Base-by-base conservation (phyloP, 2,113 vertebrate species). In the Cercocebus atys region DNA sequence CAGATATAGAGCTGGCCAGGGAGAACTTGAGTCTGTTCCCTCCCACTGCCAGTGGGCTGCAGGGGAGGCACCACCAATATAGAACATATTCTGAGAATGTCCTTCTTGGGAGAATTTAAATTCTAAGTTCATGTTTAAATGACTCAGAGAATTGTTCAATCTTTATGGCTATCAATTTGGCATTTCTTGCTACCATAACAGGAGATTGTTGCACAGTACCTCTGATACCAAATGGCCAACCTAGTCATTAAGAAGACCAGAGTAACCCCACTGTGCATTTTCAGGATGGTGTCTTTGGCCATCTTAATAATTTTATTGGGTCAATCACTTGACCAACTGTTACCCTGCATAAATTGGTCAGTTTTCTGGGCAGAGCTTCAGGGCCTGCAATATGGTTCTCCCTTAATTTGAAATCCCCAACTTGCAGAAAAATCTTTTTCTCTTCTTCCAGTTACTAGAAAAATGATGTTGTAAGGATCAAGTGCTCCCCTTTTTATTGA, bases 31-130 rank as follows among this genome's bases (percentile, higher is more conserved):
- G 5, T 52, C 59, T n/a, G 11, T 45, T 95, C 32, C 66, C 64
- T 89, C 47, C 72, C 38, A 50, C 61, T 30, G 72, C 75, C 78
- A 10, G 20, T 22, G 43, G 66, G 52, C 52, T 75, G 23, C 25
- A 78, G 22, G 32, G 61, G 57, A 82, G 80, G 22, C 2, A 4
- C 50, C 22, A 17, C 22, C 20, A 59, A 27, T 8, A 61, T 10
- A 72, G 93, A 76, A 14, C 11, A 2, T n/a, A 61, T 55, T 82
- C 52, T n/a, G 40, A 87, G 82, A 93, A 43, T 30, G 40, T 25
- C 68, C 47, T 94, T 93, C 80, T 45, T 27, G 85, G 81, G 23
- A 90, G 76, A 89, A 45, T 92, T 94, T 81, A 81, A 90, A 88
- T 94, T 73, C 83, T 1, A 16, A 75, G 55, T n/a, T 86, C 52